A percentile compares a stretch with the other conserved stretches of the same genome.
phyloP scores from a whole-genome alignment of 2,797 vertebrate species.

The Setipinna tenuifilis region DNA sequence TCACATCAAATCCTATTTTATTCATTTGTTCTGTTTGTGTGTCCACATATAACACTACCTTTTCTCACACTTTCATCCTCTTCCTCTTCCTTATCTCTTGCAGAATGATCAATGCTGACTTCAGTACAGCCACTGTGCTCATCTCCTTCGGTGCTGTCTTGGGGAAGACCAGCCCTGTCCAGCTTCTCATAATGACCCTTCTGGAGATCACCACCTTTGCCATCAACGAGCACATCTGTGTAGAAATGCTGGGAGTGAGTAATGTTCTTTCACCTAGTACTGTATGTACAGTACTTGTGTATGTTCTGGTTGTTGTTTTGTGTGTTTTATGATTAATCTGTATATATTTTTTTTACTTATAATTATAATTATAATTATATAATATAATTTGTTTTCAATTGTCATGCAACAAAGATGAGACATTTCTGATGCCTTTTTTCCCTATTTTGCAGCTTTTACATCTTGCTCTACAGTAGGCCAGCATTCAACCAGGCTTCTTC shows the following conservation, averaged over 20 bases:
- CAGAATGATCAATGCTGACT: slow-evolving; percentile 96
- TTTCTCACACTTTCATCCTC: background rate
- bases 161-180: slow-evolving; percentile 92
- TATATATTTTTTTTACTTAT: background rate
- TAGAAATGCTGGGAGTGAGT: slow-evolving; percentile 66
- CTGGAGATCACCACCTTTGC: slow-evolving; percentile 89
- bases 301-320: background rate
- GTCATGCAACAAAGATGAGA: background rate
- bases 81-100: background rate
- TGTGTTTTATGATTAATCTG: background rate
- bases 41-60: too few species aligned
- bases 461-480: too few species aligned
- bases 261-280: background rate
- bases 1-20: background rate
- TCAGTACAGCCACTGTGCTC: slow-evolving; percentile 92
- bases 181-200: slow-evolving; percentile 92
- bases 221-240: slow-evolving; percentile 85
- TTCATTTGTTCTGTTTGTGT: background rate
- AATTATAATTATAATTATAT: too few species aligned
- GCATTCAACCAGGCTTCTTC: background rate
- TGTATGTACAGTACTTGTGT: background rate
- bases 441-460: too few species aligned
- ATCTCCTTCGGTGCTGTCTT: slow-evolving; percentile 97
- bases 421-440: too few species aligned
- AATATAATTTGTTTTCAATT: background rate